Percentiles rank a stretch among this genome's conserved stretches.
phyloP scores from a whole-genome alignment of 2,888 invertebrate species.

The Sarcophaga carnaria region DNA sequence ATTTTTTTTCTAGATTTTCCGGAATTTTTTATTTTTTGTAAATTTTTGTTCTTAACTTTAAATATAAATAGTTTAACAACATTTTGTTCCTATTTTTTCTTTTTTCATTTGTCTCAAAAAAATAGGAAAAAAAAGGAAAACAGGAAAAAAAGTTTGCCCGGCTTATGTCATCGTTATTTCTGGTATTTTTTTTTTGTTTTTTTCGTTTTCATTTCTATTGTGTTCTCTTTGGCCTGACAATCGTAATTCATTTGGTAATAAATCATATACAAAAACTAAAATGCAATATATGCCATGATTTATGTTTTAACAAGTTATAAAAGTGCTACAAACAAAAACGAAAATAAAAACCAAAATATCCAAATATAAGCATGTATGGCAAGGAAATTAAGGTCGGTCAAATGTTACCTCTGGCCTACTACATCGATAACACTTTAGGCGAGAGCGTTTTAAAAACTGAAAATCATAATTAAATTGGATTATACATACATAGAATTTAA shows the following conservation, averaged over 20 bases:
- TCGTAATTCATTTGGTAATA: conserved; percentile 67
- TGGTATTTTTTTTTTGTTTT: conserved; percentile 4
- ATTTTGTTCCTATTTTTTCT: conserved; percentile 31
- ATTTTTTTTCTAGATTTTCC: neutral
- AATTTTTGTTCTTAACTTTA: conserved; percentile 49
- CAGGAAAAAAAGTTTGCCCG: conserved; percentile 47
- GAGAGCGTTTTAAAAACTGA: too few relatives aligned
- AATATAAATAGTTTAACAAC: conserved; percentile 60
- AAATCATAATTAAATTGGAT: too few relatives aligned
- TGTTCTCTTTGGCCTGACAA: conserved; percentile 61
- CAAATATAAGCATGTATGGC: too few relatives aligned
- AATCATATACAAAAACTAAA: conserved; percentile 66
- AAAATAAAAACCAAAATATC: neutral
- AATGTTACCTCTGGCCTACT: too few relatives aligned
- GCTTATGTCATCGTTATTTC: conserved; percentile 61
- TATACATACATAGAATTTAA: too few relatives aligned
- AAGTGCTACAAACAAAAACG: conserved; percentile 41
- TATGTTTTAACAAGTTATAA: conserved; percentile 65
- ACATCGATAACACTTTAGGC: too few relatives aligned
- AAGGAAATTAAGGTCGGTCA: too few relatives aligned
- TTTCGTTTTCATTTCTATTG: conserved; percentile 19
- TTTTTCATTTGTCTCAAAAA: conserved; percentile 12
- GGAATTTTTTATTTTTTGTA: neutral
- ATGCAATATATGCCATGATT: conserved; percentile 68
- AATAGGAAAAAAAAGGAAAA: conserved; percentile 10